A percentile compares a stretch with the other conserved stretches of the same genome.
Conservation (phyloP, 2,888 invertebrate species). For the Tipula confusa region DNA sequence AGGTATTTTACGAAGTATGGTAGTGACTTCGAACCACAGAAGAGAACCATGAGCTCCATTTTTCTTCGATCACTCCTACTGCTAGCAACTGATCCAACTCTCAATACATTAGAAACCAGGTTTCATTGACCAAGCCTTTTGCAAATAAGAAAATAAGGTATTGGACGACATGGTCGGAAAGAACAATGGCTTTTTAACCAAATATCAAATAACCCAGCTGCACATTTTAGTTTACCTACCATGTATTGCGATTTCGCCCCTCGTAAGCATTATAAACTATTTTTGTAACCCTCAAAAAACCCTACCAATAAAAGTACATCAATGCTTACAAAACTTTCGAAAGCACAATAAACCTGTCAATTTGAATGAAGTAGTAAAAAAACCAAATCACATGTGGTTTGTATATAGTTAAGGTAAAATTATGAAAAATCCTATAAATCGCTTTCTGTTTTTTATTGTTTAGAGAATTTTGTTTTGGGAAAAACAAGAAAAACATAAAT, state of each 20-base stretch:
- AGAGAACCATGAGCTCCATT: no score
- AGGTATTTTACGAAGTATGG: no score
- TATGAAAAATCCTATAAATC: constrained; percentile 20
- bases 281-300: neutral
- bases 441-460: constrained; percentile 10
- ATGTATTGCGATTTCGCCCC: neutral
- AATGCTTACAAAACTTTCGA: neutral
- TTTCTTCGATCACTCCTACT: no score
- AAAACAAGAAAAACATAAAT: neutral
- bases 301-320: neutral
- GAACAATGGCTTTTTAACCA: no score
- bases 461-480: neutral
- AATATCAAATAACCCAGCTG: neutral
- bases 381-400: neutral
- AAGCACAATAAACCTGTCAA: constrained; percentile 20
- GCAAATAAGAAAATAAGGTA: no score
- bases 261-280: neutral
- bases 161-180: no score
- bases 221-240: neutral
- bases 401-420: neutral
- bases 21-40: no score
- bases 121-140: no score
- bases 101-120: no score
- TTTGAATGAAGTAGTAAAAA: neutral
- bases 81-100: no score